Conservation (phyloP, 2,113 vertebrate genomes). For the Nycticryphes semicollaris region DNA sequence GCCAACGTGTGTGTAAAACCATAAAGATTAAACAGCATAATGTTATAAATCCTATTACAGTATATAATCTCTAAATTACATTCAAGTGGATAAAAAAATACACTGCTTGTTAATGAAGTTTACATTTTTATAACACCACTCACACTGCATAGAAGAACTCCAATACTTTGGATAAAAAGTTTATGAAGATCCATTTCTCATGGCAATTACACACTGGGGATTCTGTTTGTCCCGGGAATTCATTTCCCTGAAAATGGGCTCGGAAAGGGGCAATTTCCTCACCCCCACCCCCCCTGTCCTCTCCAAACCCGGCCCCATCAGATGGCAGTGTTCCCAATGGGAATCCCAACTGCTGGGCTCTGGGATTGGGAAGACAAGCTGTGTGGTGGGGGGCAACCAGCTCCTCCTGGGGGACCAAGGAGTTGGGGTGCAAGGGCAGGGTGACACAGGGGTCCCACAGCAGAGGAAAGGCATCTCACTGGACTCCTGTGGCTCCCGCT, state of each 20-base stretch:
- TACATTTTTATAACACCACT: slow-evolving; percentile 82
- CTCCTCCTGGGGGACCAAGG: rapidly evolving
- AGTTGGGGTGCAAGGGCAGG: rapidly evolving
- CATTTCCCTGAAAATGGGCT: slow-evolving; percentile 7
- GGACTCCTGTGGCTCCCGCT: neutral
- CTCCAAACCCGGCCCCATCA: neutral
- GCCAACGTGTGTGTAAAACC: slow-evolving; percentile 59
- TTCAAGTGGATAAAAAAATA: slow-evolving; percentile 86
- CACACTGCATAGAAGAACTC: slow-evolving; percentile 70
- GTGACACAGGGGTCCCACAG: neutral
- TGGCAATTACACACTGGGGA: neutral
- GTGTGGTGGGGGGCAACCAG: rapidly evolving
- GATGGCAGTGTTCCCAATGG: rapidly evolving
- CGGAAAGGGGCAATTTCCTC: neutral
- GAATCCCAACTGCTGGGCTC: rapidly evolving
- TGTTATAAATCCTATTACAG: slow-evolving; percentile 87
- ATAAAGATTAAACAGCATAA: slow-evolving; percentile 76
- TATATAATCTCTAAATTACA: slow-evolving; percentile 90
- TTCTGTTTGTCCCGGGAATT: slow-evolving; percentile 5
- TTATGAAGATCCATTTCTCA: slow-evolving; percentile 73
- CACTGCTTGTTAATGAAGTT: slow-evolving; percentile 88
- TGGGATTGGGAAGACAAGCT: rapidly evolving
- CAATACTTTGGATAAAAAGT: slow-evolving; percentile 69
- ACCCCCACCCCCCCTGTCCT: neutral
- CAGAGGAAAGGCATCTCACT: rapidly evolving